A percentile compares a stretch with the other conserved stretches of the same genome.
phyloP scores from a whole-genome alignment of 2,113 vertebrate genomes.

The Pomatorhinus ruficollis region DNA sequence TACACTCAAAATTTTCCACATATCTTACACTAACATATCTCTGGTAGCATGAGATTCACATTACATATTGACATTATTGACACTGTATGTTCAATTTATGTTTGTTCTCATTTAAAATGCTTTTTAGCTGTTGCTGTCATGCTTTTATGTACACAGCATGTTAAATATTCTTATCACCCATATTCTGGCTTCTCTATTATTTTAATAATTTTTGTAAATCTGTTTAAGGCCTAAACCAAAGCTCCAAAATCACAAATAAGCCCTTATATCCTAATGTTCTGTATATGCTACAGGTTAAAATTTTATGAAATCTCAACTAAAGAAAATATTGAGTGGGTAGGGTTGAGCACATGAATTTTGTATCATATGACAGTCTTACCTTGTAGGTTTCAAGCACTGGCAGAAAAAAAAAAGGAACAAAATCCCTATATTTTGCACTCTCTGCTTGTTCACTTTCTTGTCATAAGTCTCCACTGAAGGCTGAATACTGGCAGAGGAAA shows the following conservation, averaged over 20 bases:
- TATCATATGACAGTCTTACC: not conserved
- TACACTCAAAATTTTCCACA: not conserved
- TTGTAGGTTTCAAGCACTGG: not conserved
- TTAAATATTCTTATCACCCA: not conserved
- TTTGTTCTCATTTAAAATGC: not conserved
- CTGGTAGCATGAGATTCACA: not conserved
- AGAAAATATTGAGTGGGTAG: fast-evolving
- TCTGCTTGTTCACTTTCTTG: not conserved
- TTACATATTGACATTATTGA: not conserved
- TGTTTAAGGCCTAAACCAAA: not conserved
- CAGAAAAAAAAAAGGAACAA: not conserved
- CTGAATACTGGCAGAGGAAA: not conserved
- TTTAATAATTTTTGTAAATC: not conserved
- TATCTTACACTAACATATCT: not conserved
- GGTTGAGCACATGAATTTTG: not conserved
- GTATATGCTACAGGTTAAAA: not conserved
- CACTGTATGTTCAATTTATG: not conserved
- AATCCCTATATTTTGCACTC: not conserved
- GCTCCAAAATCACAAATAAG: not conserved
- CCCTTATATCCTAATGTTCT: not conserved
- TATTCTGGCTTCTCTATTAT: not conserved
- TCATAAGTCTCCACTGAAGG: not conserved
- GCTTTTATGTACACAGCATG: not conserved
- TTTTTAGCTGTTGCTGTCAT: not conserved
- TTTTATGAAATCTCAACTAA: not conserved